Conservation (phyloP, 2,113 vertebrate species). For the Scortum barcoo region DNA sequence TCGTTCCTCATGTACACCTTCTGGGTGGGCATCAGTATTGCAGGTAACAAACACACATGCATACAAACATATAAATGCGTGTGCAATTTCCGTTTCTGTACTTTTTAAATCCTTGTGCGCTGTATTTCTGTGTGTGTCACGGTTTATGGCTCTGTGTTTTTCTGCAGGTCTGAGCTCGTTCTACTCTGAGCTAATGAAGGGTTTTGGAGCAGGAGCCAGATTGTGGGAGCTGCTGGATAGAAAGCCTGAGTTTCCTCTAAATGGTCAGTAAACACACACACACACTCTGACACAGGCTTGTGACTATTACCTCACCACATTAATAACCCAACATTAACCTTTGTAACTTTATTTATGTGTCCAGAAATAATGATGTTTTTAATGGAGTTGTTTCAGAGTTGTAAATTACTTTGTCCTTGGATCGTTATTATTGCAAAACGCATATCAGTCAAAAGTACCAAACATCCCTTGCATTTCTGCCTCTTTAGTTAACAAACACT, state of each 20-base stretch:
- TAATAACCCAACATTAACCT: not conserved
- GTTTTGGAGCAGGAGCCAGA: constrained; percentile 93
- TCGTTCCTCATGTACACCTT: constrained; percentile 98
- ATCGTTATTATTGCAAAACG: too few species aligned
- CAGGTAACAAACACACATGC: constrained; percentile 84
- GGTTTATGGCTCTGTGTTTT: not conserved
- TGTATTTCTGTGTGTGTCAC: not conserved
- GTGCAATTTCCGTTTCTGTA: not conserved
- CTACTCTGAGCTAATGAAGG: constrained; percentile 98
- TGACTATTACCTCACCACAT: not conserved
- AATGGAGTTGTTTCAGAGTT: not conserved
- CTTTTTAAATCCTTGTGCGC: not conserved
- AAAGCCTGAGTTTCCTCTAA: constrained; percentile 89
- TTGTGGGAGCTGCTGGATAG: constrained; percentile 96
- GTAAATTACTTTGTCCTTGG: not conserved
- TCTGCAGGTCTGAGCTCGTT: constrained; percentile 93
- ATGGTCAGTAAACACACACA: constrained; percentile 82
- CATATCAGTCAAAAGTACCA: too few species aligned
- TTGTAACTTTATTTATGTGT: not conserved
- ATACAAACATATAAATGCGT: not conserved
- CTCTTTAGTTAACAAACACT: not conserved
- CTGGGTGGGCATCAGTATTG: constrained; percentile 97
- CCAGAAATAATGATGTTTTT: not conserved
- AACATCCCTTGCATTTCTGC: too few species aligned
- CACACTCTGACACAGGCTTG: not conserved